phyloP scores from a whole-genome alignment of 2,888 invertebrate genomes.

The Gymnocheta viridis region DNA sequence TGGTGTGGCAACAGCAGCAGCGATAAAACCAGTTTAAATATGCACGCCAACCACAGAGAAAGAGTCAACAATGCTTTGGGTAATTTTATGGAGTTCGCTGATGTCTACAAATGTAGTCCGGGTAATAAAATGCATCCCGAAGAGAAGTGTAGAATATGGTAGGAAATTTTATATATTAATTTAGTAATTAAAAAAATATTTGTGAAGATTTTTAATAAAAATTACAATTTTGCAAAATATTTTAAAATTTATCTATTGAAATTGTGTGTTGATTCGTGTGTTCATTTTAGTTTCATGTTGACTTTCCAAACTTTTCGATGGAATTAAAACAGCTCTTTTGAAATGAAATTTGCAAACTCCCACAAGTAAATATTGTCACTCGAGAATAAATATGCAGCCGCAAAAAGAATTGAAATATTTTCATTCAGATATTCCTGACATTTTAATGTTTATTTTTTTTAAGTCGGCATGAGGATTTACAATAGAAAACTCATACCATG shows the following conservation, averaged over 20 bases:
- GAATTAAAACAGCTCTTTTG: not conserved
- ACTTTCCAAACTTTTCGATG: not conserved
- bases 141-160: constrained; percentile 79
- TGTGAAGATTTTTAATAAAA: not conserved
- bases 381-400: not conserved
- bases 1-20: constrained; percentile 74
- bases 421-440: not conserved
- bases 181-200: too few species aligned
- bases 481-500: constrained; percentile 19
- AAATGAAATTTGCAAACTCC: not conserved
- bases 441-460: not conserved
- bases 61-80: constrained; percentile 78
- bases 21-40: not conserved
- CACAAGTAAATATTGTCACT: not conserved
- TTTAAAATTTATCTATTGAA: not conserved
- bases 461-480: constrained; percentile 13
- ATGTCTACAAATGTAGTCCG: constrained; percentile 73
- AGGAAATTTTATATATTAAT: too few species aligned
- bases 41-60: constrained; percentile 76
- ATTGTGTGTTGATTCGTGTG: not conserved
- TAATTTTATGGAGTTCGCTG: constrained; percentile 77
- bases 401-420: constrained; percentile 18
- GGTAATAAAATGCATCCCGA: constrained; percentile 76
- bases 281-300: not conserved
- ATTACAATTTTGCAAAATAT: too few species aligned